A percentile compares a stretch with the other conserved stretches of the same genome.
Conservation (phyloP, 1,140 invertebrate species). For the Leptinotarsa lineolata region DNA sequence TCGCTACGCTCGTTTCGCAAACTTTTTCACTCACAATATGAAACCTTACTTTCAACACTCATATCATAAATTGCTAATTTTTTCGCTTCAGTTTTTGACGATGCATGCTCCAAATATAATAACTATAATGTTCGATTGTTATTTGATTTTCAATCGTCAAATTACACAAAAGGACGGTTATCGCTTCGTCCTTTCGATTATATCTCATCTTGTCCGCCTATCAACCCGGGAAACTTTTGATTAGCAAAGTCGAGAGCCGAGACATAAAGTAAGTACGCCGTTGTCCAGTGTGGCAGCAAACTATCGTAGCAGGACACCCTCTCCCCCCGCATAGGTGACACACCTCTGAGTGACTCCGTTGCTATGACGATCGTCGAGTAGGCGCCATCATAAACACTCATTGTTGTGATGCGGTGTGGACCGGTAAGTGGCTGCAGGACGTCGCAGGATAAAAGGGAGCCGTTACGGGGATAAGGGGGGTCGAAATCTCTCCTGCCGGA, state of each 20-base stretch:
- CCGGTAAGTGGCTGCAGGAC: constrained; percentile 52
- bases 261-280: not conserved
- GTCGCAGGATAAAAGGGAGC: constrained; percentile 34
- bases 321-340: constrained; percentile 43
- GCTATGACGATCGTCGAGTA: constrained; percentile 55
- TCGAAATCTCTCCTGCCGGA: constrained; percentile 36
- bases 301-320: constrained; percentile 10
- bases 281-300: constrained; percentile 2
- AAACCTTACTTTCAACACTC: too few relatives aligned
- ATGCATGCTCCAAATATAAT: too few relatives aligned
- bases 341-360: constrained; percentile 48
- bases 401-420: constrained; percentile 55
- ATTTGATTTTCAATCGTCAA: too few relatives aligned
- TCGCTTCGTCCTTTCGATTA: not conserved
- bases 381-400: constrained; percentile 58
- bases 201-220: not conserved
- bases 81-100: too few relatives aligned
- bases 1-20: too few relatives aligned
- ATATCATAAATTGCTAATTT: too few relatives aligned
- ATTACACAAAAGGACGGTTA: too few relatives aligned
- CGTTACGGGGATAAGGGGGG: constrained; percentile 25
- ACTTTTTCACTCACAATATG: too few relatives aligned
- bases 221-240: not conserved
- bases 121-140: too few relatives aligned
- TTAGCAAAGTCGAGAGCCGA: not conserved